These are phyloP conservation scores for Periophthalmus modestus DNA, from an alignment of 2,113 vertebrate species.

Conservation along the genomic window DNA sequence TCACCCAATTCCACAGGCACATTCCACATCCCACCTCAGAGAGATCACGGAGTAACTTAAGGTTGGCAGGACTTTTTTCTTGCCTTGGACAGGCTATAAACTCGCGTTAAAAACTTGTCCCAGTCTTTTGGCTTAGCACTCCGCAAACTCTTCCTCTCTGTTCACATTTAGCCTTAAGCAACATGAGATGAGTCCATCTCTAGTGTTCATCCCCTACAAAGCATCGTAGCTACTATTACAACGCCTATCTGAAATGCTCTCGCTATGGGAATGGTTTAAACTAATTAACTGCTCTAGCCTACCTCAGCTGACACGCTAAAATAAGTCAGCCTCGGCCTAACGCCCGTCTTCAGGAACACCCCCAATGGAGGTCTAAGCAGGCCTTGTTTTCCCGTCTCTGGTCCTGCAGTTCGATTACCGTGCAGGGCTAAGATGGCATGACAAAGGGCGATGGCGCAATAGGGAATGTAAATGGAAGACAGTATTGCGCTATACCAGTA, in stretches of 20 bases:
- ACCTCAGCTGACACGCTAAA: conserved; percentile 48
- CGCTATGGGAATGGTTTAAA: conserved; percentile 67
- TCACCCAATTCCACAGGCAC: too few relatives aligned
- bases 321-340: conserved; percentile 64
- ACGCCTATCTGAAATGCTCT: background rate
- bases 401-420: conserved; percentile 17
- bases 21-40: background rate
- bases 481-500: conserved; percentile 74
- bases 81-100: background rate
- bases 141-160: background rate
- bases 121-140: background rate
- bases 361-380: conserved; percentile 45
- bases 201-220: background rate
- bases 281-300: conserved; percentile 44
- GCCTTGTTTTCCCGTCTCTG: conserved; percentile 37
- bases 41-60: too few relatives aligned
- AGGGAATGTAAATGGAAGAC: conserved; percentile 58
- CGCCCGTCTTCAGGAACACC: conserved; percentile 33
- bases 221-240: background rate
- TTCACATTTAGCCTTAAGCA: background rate
- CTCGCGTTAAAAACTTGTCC: background rate
- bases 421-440: conserved; percentile 61
- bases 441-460: conserved; percentile 63
- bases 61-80: background rate
- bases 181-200: background rate